Evolutionary conservation across 2,113 vertebrate genomes (phyloP).

Genomic region (Chionodraco myersi): DNA sequence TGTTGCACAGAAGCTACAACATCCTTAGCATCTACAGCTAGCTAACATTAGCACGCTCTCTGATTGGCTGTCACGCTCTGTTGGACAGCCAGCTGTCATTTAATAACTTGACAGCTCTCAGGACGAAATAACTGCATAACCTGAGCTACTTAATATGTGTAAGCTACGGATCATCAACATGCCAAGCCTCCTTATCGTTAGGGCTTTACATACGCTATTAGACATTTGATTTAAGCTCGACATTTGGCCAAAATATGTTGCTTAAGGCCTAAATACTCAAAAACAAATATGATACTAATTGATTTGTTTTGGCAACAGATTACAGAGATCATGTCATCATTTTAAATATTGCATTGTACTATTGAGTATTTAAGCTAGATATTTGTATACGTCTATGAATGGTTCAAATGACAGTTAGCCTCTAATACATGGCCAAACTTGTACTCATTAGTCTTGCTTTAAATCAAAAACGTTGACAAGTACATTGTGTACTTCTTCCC

Average conservation of each 20-base stretch:
- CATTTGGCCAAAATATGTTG: constrained; percentile 49
- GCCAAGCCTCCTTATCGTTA: background rate
- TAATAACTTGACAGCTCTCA: constrained; percentile 69
- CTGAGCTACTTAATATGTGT: constrained; percentile 32
- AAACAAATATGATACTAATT: constrained; percentile 48
- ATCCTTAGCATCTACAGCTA: constrained; percentile 62
- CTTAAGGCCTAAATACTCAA: constrained; percentile 58
- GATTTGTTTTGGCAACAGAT: constrained; percentile 18
- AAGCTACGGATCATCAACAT: constrained; percentile 29
- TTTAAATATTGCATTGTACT: constrained; percentile 7
- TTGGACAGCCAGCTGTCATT: constrained; percentile 66
- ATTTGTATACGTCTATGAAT: background rate
- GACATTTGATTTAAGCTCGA: background rate
- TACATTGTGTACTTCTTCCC: background rate
- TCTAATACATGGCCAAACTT: background rate
- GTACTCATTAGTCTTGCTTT: background rate
- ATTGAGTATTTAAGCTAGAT: background rate
- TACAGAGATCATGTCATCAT: background rate
- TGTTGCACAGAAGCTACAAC: constrained; percentile 28
- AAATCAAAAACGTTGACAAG: background rate
- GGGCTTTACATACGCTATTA: background rate
- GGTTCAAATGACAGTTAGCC: background rate
- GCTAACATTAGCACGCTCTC: constrained; percentile 57
- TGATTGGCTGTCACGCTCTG: constrained; percentile 70
- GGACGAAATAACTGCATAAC: constrained; percentile 19